Conservation (phyloP, 1,140 invertebrate species). For the Carcinoscorpius rotundicauda region DNA sequence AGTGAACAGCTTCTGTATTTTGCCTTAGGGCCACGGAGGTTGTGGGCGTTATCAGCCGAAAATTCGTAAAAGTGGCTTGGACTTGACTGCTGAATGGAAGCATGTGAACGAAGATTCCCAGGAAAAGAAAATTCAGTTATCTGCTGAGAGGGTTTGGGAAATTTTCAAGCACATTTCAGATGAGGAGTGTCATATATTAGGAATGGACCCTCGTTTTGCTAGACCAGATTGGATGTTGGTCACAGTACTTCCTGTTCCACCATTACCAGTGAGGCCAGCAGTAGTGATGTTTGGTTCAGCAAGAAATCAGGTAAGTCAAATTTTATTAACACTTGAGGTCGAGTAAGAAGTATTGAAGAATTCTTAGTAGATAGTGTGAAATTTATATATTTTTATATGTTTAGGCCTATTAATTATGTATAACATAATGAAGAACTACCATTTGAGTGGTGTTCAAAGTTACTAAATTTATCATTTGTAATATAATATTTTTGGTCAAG, state of each 20-base stretch:
- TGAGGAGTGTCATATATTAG: slow-evolving; percentile 89
- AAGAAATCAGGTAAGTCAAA: slow-evolving; percentile 51
- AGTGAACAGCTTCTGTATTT: slow-evolving; percentile 10
- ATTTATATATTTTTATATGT: too few species aligned
- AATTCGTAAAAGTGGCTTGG: slow-evolving; percentile 73
- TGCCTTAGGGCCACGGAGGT: slow-evolving; percentile 71
- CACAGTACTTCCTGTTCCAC: slow-evolving; percentile 93
- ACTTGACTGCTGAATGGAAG: slow-evolving; percentile 90
- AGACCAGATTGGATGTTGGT: slow-evolving; percentile 99
- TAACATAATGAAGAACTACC: too few species aligned
- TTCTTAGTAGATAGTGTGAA: too few species aligned
- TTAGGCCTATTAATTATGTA: too few species aligned
- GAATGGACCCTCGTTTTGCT: slow-evolving; percentile 56
- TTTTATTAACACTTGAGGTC: too few species aligned
- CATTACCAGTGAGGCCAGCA: slow-evolving; percentile 79
- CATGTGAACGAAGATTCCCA: slow-evolving; percentile 96
- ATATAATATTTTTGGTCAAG: too few species aligned
- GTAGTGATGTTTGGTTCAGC: slow-evolving; percentile 99
- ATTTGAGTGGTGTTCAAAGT: too few species aligned
- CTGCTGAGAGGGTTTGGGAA: slow-evolving; percentile 90
- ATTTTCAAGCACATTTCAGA: slow-evolving; percentile 95
- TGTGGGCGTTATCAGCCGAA: slow-evolving; percentile 96
- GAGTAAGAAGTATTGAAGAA: too few species aligned
- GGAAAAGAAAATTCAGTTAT: slow-evolving; percentile 83
- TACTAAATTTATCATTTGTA: too few species aligned